These are phyloP conservation scores for Cantharis rufa DNA, from an alignment of 2,888 invertebrate species.

Conservation along the genomic window DNA sequence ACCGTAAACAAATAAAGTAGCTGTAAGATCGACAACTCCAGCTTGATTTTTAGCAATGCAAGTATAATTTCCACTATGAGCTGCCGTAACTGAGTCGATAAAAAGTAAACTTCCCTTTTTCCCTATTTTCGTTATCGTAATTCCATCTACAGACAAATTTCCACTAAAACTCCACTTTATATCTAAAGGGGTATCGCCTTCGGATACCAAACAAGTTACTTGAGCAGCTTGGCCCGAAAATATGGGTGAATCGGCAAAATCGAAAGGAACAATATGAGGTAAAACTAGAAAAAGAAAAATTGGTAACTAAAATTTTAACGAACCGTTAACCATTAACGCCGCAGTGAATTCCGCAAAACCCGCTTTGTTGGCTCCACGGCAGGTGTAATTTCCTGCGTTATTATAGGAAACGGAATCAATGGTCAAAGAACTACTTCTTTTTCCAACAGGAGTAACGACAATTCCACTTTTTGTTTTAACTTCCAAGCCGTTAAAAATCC, in stretches of 20 bases:
- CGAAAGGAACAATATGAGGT: conserved; percentile 81
- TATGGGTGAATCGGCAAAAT: conserved; percentile 75
- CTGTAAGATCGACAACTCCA: conserved; percentile 50
- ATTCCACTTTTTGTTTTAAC: conserved; percentile 33
- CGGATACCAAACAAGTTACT: conserved; percentile 67
- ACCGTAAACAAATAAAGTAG: conserved; percentile 54
- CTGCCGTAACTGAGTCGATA: conserved; percentile 51
- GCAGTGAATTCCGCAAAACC: conserved; percentile 71
- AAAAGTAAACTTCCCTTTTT: conserved; percentile 55
- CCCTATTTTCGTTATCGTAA: conserved; percentile 55
- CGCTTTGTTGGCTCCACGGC: conserved; percentile 67
- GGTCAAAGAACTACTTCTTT: conserved; percentile 61
- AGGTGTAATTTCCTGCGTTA: conserved; percentile 74
- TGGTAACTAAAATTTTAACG: conserved; percentile 12
- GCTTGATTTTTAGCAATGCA: conserved; percentile 53
- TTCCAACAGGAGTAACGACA: conserved; percentile 33
- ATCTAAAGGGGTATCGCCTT: conserved; percentile 63
- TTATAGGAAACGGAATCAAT: conserved; percentile 39
- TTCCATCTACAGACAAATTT: conserved; percentile 47
- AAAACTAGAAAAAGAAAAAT: conserved; percentile 67
- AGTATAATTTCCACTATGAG: conserved; percentile 54
- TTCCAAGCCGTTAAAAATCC: conserved; percentile 60
- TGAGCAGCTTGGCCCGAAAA: conserved; percentile 81
- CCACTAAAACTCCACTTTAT: conserved; percentile 62
- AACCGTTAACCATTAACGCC: conserved; percentile 72